Conservation (phyloP, 2,113 vertebrate species). For the Malurus elegans region DNA sequence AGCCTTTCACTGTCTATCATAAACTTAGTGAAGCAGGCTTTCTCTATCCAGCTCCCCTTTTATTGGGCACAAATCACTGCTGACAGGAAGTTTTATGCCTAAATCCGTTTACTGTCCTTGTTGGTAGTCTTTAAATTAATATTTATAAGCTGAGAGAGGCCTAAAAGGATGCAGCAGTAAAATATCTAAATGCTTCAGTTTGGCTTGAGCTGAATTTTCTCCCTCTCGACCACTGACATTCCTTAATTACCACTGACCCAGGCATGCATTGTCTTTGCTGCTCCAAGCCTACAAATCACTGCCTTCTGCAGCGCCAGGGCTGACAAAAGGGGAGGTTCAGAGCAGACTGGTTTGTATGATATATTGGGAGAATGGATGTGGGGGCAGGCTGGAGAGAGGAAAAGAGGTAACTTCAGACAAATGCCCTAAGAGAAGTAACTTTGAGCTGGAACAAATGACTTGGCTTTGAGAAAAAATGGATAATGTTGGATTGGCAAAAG, state of each 20-base stretch:
- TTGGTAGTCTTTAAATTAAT: conserved; percentile 86
- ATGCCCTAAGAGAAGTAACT: not conserved
- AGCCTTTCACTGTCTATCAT: conserved; percentile 76
- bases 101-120: conserved; percentile 83
- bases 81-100: conserved; percentile 81
- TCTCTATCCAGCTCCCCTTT: conserved; percentile 74
- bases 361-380: conserved; percentile 2
- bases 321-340: conserved; percentile 43
- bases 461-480: not conserved
- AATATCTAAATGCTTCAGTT: conserved; percentile 74
- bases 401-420: not conserved
- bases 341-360: conserved; percentile 10
- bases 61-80: conserved; percentile 80
- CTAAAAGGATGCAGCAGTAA: conserved; percentile 76
- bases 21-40: conserved; percentile 77
- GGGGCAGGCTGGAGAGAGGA: not conserved
- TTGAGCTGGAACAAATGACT: not conserved
- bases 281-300: conserved; percentile 67
- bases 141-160: conserved; percentile 80
- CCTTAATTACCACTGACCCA: conserved; percentile 77
- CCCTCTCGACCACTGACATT: conserved; percentile 73
- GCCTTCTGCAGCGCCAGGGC: not conserved
- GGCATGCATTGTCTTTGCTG: conserved; percentile 1
- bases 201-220: conserved; percentile 61
- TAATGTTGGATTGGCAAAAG: not conserved